Evolutionary conservation across 1,140 invertebrate genomes (phyloP).

Genomic region (Zaprionus kolodkinae): DNA sequence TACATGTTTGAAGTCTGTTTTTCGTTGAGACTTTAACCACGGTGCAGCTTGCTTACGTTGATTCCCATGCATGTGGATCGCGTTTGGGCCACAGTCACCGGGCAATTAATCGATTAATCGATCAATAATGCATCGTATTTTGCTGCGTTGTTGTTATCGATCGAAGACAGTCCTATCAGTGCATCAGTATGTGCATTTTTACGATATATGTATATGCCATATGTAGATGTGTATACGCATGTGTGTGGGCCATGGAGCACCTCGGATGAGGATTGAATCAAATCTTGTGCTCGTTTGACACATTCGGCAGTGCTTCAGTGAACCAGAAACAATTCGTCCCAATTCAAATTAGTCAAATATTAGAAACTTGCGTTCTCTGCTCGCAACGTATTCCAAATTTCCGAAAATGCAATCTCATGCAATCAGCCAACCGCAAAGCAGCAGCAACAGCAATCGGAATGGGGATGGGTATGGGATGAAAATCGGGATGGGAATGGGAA

Average conservation of each 20-base stretch:
- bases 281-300: conserved; percentile 20
- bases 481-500: not conserved
- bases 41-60: no score
- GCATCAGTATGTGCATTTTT: no score
- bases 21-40: no score
- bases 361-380: conserved; percentile 48
- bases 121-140: no score
- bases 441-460: conserved; percentile 34
- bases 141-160: no score
- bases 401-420: conserved; percentile 57
- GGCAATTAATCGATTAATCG: no score
- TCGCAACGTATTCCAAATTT: conserved; percentile 41
- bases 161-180: no score
- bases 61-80: no score
- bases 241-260: not conserved
- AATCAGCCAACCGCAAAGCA: conserved; percentile 62
- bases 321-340: conserved; percentile 47
- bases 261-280: conserved; percentile 20
- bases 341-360: conserved; percentile 65
- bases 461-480: not conserved
- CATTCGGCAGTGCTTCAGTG: conserved; percentile 36
- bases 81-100: no score
- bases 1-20: no score
- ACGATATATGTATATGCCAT: no score
- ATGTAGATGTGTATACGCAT: not conserved